Evolutionary conservation across 2,888 invertebrate genomes (phyloP), one percentile per base, ranked within the genome.

Genomic region (Sturmia bella): DNA sequence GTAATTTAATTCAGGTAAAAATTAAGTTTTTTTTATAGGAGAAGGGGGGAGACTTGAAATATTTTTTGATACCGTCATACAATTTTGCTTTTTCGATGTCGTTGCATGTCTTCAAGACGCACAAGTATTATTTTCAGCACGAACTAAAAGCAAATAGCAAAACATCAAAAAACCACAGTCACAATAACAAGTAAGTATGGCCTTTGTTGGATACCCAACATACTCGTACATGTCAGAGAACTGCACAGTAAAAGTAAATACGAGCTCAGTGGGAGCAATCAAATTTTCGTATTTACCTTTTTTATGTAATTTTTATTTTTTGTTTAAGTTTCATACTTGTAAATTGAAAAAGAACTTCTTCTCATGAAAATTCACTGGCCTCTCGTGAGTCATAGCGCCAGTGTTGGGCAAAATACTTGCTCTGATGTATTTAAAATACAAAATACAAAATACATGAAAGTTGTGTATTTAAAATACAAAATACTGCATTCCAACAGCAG

Each of bases 1-100:
- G 89, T 87, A 88, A 88, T 87, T 88, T 89, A 87, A 87, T 89
- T 88, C 88, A 89, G 89, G 89, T 88, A 88, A 87, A 82, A 81
- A 87, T 84, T 83, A 48, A 12, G 7, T 41, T 68, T 76, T 76
- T 76, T 84, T 83, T 72, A 80, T 79, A 21, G 17, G 52, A 52
- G 19, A 32, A 61, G 39, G 41, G 45, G 7, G 9, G 32, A 7
- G 24, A 59, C 43, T 59, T 76, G 7, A 24, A 70, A 21, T 13
- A 21, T 39, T 41, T 48, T 27, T 41, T 56, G 56, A 50, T 57
- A 50, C 15, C 50, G 45, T 64, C 63, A 41, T 54, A 32, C 32
- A 11, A 57, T 21, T 39, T 56, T 32, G 64, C 2, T 50, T 4
- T 41, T 21, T n/a, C n/a, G 17, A 24, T 21, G 41, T 43, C 59